A percentile compares a stretch with the other conserved stretches of the same genome.
Evolutionary conservation across 2,113 vertebrate species (phyloP).

Genomic region (Pogona vitticeps): DNA sequence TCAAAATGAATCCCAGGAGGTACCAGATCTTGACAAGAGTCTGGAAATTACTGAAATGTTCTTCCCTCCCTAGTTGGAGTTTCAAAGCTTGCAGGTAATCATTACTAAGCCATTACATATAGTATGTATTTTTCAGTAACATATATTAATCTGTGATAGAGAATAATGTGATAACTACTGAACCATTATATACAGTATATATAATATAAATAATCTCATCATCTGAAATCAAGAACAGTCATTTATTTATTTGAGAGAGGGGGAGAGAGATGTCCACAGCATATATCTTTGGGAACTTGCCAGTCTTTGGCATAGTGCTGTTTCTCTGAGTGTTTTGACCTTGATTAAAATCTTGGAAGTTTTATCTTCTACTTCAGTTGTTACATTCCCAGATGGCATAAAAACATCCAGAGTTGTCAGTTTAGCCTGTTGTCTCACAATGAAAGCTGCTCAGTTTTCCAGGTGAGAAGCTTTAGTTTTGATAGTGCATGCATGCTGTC

Average conservation of each 20-base stretch:
- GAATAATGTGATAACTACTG: no score
- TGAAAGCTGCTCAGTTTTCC: conserved; percentile 68
- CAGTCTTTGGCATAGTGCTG: conserved; percentile 30
- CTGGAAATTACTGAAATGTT: no score
- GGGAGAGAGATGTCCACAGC: conserved; percentile 19
- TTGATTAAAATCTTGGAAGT: conserved; percentile 56
- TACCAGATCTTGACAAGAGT: no score
- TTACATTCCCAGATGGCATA: conserved; percentile 31
- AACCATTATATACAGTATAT: no score
- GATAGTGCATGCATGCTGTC: conserved; percentile 68
- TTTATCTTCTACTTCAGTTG: conserved; percentile 47
- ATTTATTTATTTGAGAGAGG: conserved; percentile 32
- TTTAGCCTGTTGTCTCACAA: conserved; percentile 66
- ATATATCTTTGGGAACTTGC: neutral
- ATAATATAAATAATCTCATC: no score
- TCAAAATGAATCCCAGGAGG: no score
- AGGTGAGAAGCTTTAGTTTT: conserved; percentile 69
- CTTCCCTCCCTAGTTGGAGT: no score
- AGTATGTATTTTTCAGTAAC: no score
- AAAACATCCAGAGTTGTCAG: conserved; percentile 45
- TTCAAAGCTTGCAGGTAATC: no score
- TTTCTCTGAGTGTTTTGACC: conserved; percentile 34
- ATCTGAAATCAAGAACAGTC: conserved; percentile 38
- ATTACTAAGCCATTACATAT: no score
- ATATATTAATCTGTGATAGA: no score